phyloP scores from a whole-genome alignment of 2,113 vertebrate genomes.

The Fulmarus glacialis region DNA sequence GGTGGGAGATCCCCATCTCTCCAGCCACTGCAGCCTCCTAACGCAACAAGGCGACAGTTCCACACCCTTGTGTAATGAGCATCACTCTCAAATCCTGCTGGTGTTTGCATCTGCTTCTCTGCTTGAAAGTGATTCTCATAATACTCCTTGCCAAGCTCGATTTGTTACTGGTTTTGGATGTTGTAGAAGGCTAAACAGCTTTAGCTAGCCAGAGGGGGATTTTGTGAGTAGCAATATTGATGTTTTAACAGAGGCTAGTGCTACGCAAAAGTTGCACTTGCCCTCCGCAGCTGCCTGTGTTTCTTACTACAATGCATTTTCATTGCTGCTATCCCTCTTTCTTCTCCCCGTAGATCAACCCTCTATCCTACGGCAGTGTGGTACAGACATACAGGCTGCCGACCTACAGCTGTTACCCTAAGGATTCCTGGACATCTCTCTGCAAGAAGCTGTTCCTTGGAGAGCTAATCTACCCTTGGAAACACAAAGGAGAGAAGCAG shows the following conservation, averaged over 20 bases:
- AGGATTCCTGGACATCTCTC: conserved; percentile 89
- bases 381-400: conserved; percentile 85
- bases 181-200: not conserved
- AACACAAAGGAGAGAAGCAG: conserved; percentile 86
- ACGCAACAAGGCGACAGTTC: not conserved
- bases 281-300: not conserved
- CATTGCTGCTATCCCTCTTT: not conserved
- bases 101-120: not conserved
- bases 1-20: not conserved
- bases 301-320: not conserved
- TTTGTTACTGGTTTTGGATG: not conserved
- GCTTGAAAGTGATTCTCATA: not conserved
- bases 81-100: not conserved
- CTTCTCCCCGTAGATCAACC: conserved; percentile 85
- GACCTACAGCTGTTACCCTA: conserved; percentile 89
- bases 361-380: conserved; percentile 79
- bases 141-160: not conserved
- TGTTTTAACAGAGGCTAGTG: not conserved
- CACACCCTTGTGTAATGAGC: not conserved
- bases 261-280: not conserved
- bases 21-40: not conserved
- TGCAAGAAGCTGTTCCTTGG: conserved; percentile 93
- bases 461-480: conserved; percentile 97
- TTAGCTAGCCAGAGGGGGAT: not conserved
- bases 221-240: not conserved